Percentiles rank a stretch among this genome's conserved stretches.
phyloP scores from a whole-genome alignment of 2,797 vertebrate species.

The Neostethus bicornis region DNA sequence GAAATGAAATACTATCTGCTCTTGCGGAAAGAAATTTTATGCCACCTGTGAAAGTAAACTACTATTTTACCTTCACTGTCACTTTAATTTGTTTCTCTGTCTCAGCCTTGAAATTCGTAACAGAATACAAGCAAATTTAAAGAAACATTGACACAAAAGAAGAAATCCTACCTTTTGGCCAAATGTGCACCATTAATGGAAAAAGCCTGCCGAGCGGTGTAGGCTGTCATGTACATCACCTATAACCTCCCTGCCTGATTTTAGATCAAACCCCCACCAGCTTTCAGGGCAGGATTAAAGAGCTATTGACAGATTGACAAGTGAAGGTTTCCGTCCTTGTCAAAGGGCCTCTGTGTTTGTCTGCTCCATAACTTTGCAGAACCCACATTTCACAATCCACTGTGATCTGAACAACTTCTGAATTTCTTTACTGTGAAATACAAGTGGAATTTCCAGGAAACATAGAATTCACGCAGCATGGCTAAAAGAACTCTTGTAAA shows the following conservation, averaged over 20 bases:
- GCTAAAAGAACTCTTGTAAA: constrained; percentile 38
- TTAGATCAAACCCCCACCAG: constrained; percentile 45
- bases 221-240: constrained; percentile 51
- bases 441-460: constrained; percentile 20
- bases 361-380: constrained; percentile 53
- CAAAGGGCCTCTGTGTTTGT: constrained; percentile 54
- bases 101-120: constrained; percentile 43
- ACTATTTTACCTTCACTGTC: constrained; percentile 32
- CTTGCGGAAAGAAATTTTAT: constrained; percentile 36
- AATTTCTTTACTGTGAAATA: constrained; percentile 51
- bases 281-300: constrained; percentile 72
- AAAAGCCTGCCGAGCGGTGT: constrained; percentile 11
- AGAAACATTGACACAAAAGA: constrained; percentile 35
- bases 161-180: constrained; percentile 60
- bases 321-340: constrained; percentile 59
- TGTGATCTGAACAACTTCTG: constrained; percentile 52
- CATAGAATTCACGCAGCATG: constrained; percentile 25
- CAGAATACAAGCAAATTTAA: constrained; percentile 17
- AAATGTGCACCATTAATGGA: constrained; percentile 26
- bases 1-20: constrained; percentile 49
- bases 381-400: constrained; percentile 68
- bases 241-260: constrained; percentile 52
- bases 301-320: constrained; percentile 76
- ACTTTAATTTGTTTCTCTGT: constrained; percentile 50
- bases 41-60: constrained; percentile 54